Conservation (phyloP, 2,113 vertebrate genomes). For the Phasianus colchicus region DNA sequence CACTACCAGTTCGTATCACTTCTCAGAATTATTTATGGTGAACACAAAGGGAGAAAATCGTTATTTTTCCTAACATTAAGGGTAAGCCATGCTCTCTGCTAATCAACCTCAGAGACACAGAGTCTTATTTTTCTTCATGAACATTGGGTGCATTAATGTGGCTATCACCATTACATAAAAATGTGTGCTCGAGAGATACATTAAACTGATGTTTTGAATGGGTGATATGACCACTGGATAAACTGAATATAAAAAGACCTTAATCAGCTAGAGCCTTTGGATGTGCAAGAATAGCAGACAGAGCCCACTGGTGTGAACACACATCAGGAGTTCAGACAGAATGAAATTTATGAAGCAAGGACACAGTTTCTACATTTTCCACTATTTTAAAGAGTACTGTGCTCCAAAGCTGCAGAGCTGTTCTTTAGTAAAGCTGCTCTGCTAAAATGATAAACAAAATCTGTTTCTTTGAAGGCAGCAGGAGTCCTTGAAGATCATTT, state of each 20-base stretch:
- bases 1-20: background rate
- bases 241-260: background rate
- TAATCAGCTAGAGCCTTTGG: background rate
- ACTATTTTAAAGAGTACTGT: slow-evolving; percentile 49
- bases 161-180: background rate
- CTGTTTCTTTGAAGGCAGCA: slow-evolving; percentile 72
- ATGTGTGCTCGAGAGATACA: background rate
- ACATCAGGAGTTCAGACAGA: slow-evolving; percentile 56
- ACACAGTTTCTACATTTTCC: slow-evolving; percentile 63
- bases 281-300: slow-evolving; percentile 12
- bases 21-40: slow-evolving; percentile 10
- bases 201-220: background rate
- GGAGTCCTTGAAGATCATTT: slow-evolving; percentile 71
- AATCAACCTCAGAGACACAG: background rate
- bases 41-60: background rate
- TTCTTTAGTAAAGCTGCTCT: slow-evolving; percentile 72
- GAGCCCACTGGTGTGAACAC: slow-evolving; percentile 23
- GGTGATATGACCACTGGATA: background rate
- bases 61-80: background rate
- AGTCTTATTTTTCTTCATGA: background rate
- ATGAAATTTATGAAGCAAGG: slow-evolving; percentile 47
- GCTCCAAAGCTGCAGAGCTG: slow-evolving; percentile 63
- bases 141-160: accelerated
- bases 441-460: slow-evolving; percentile 75
- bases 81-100: background rate